Percentiles rank a stretch among this genome's conserved stretches.
phyloP scores from a whole-genome alignment of 2,888 invertebrate genomes.

The Didymodactylos carnosus region DNA sequence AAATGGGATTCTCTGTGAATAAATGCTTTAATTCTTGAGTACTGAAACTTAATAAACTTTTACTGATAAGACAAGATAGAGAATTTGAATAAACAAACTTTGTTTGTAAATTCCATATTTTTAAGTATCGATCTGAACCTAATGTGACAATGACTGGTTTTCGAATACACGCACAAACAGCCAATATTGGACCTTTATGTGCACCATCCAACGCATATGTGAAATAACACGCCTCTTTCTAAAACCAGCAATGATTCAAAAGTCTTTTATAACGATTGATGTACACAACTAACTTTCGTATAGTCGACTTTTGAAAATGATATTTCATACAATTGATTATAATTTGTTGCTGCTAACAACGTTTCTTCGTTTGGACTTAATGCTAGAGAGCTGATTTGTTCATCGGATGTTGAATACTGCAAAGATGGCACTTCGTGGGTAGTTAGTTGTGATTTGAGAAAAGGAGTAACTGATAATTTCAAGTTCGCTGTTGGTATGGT shows the following conservation, averaged over 20 bases:
- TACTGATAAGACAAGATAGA: not conserved
- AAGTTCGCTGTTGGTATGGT: too few species aligned
- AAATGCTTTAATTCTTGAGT: not conserved
- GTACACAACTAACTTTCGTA: too few species aligned
- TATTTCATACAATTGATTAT: not conserved
- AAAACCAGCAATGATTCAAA: not conserved
- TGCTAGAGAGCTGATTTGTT: not conserved
- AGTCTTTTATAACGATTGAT: too few species aligned
- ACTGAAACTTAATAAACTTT: not conserved
- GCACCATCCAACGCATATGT: not conserved
- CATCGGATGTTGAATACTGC: not conserved
- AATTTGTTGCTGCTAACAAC: not conserved
- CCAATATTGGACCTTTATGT: not conserved
- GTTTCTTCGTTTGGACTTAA: not conserved
- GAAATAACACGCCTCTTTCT: not conserved
- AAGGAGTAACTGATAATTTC: too few species aligned
- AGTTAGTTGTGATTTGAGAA: too few species aligned
- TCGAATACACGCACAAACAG: not conserved
- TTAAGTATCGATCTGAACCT: not conserved
- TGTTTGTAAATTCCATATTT: not conserved
- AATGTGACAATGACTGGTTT: not conserved
- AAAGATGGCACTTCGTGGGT: too few species aligned
- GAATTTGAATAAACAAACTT: not conserved
- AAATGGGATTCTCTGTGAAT: not conserved
- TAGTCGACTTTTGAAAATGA: not conserved